Evolutionary conservation across 2,113 vertebrate species (phyloP).

Genomic region (Macquaria ambigua): DNA sequence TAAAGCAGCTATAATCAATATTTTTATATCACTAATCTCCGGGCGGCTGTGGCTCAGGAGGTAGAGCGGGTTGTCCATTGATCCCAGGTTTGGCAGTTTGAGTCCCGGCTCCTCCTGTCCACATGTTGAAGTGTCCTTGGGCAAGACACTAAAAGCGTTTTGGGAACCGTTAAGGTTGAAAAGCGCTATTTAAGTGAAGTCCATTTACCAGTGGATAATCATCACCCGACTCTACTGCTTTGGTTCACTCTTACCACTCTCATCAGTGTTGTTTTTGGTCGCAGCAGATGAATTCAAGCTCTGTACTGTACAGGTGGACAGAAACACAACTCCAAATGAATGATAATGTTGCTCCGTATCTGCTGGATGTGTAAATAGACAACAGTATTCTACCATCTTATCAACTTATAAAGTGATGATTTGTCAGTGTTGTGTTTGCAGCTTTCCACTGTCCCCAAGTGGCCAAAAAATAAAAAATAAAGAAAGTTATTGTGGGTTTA

Average conservation of each 20-base stretch:
- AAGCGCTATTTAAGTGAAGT: no score
- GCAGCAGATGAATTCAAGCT: no score
- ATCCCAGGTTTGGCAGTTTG: no score
- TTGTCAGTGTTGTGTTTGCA: neutral
- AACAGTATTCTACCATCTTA: neutral
- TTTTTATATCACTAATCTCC: neutral
- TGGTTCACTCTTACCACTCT: neutral
- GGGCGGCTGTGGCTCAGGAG: no score
- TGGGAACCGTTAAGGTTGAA: no score
- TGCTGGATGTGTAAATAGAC: neutral
- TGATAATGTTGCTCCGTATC: neutral
- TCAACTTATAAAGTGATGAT: neutral
- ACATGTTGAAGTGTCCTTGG: no score
- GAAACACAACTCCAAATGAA: neutral
- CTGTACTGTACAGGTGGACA: no score
- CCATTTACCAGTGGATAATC: neutral
- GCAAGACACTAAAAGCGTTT: no score
- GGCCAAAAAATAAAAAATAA: neutral
- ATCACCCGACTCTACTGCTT: no score
- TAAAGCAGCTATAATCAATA: neutral
- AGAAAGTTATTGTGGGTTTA: neutral
- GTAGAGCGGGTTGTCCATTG: no score
- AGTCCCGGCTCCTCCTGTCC: no score
- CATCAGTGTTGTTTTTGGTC: no score
- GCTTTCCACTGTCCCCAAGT: neutral